These are phyloP conservation scores for Drosophila pandora DNA, from an alignment of 1,140 invertebrate species.

Conservation along the genomic window DNA sequence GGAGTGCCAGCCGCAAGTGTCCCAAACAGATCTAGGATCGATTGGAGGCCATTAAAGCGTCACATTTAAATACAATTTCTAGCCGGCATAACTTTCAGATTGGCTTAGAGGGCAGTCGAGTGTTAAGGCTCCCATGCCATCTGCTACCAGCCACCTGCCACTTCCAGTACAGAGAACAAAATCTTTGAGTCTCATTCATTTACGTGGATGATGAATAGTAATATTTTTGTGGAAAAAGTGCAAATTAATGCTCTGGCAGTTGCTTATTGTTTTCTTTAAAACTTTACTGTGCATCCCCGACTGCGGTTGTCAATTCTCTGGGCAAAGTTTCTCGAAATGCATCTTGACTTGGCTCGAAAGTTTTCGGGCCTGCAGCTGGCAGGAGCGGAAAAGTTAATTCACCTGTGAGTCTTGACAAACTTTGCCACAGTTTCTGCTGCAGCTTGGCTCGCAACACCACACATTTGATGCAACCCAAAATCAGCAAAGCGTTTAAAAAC, in stretches of 20 bases:
- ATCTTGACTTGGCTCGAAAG: constrained; percentile 72
- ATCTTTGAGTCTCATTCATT: not conserved
- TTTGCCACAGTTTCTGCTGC: constrained; percentile 52
- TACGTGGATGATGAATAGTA: not conserved
- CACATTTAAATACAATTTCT: constrained; percentile 66
- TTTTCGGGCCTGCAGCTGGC: constrained; percentile 59
- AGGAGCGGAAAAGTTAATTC: constrained; percentile 74
- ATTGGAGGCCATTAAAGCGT: constrained; percentile 27
- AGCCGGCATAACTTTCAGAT: constrained; percentile 51
- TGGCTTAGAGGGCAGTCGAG: constrained; percentile 57
- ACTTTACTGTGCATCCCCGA: constrained; percentile 13
- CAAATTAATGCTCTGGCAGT: not conserved
- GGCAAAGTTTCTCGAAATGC: constrained; percentile 71
- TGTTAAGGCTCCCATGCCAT: constrained; percentile 50
- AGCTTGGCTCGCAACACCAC: constrained; percentile 38
- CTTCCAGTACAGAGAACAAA: constrained; percentile 9
- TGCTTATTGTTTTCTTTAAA: not conserved
- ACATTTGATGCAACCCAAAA: constrained; percentile 68
- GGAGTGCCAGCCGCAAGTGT: constrained; percentile 10
- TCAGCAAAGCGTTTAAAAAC: constrained; percentile 81
- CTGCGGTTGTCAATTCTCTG: constrained; percentile 73
- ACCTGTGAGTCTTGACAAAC: constrained; percentile 78
- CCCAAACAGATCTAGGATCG: constrained; percentile 12
- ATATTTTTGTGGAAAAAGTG: not conserved
- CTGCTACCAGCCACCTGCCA: constrained; percentile 30